Evolutionary conservation across 1,140 invertebrate genomes (phyloP).

Genomic region (Ruditapes philippinarum): DNA sequence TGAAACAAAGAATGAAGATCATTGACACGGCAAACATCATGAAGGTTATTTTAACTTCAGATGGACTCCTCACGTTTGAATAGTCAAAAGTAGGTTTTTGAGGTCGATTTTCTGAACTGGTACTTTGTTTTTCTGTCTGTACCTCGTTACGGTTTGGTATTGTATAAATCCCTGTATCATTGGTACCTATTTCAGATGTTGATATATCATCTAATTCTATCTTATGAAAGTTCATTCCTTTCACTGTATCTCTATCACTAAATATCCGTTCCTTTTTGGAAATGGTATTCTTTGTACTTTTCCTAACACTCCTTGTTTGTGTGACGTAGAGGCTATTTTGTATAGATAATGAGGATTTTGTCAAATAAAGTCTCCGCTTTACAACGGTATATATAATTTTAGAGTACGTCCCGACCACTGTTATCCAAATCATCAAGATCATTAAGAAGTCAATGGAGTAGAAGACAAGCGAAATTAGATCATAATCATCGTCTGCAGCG

Average conservation of each 20-base stretch:
- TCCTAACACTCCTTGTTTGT: no score
- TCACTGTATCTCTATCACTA: neutral
- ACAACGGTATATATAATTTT: neutral
- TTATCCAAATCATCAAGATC: neutral
- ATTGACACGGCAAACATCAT: constrained; percentile 37
- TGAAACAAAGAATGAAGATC: constrained; percentile 24
- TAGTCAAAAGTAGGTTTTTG: neutral
- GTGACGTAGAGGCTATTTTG: neutral
- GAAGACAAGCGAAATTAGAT: neutral
- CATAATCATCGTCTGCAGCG: neutral
- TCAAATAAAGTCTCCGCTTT: neutral
- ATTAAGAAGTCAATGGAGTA: neutral
- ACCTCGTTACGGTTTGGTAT: neutral
- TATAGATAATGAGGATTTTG: neutral
- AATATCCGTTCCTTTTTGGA: neutral
- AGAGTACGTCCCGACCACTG: neutral
- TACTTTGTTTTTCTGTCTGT: neutral
- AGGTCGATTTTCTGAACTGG: neutral
- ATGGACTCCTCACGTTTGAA: neutral
- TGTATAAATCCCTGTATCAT: neutral
- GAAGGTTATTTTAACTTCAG: neutral
- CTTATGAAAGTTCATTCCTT: neutral
- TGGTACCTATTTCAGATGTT: neutral
- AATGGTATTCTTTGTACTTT: neutral
- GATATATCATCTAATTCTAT: neutral